Evolutionary conservation across 2,113 vertebrate species (phyloP).

Genomic region (Ondatra zibethicus): DNA sequence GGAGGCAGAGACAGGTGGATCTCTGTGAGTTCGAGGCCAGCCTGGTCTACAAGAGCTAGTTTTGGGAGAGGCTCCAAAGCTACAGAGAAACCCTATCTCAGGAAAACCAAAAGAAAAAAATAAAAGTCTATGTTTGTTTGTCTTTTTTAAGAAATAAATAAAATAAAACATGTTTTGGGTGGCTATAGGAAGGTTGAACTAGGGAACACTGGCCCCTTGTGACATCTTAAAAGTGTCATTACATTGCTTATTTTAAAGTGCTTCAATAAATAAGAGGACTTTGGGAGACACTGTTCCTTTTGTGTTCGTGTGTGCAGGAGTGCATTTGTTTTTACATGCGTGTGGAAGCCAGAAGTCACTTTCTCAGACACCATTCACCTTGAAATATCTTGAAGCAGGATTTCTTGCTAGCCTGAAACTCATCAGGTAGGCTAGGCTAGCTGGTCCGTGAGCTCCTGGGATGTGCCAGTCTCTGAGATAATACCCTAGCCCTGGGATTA

Average conservation of each 20-base stretch:
- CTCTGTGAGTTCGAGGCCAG: too few relatives aligned
- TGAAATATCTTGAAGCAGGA: not conserved
- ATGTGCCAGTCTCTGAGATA: not conserved
- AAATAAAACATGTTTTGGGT: not conserved
- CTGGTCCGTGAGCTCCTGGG: not conserved
- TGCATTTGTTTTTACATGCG: not conserved
- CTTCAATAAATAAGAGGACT: not conserved
- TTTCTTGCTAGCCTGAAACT: not conserved
- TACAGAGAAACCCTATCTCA: too few relatives aligned
- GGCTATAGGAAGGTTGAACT: not conserved
- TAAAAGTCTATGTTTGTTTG: fast-evolving
- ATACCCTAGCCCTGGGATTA: too few relatives aligned
- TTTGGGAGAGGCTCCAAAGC: too few relatives aligned
- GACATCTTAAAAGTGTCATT: not conserved
- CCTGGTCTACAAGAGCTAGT: too few relatives aligned
- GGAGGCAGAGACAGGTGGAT: too few relatives aligned
- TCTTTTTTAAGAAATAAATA: not conserved
- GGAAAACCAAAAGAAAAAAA: too few relatives aligned
- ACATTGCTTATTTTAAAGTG: not conserved
- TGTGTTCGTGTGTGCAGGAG: not conserved
- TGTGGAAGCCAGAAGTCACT: not conserved
- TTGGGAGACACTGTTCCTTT: not conserved
- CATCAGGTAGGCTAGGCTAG: not conserved
- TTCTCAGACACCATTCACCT: not conserved
- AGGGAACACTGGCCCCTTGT: not conserved